Evolutionary conservation across 2,113 vertebrate genomes (phyloP).

Genomic region (Emydocephalus ijimae): DNA sequence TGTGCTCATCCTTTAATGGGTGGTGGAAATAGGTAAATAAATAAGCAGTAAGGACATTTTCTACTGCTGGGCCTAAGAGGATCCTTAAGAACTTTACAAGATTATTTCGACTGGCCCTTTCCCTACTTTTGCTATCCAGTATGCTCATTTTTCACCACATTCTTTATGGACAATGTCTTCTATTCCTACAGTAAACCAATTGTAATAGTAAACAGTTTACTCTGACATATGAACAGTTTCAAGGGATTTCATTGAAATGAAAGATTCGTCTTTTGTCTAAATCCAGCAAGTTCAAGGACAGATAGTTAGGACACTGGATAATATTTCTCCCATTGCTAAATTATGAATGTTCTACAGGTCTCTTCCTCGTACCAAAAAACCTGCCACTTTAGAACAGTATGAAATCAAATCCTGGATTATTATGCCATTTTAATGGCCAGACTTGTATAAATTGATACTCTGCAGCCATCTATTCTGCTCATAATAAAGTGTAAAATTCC

Average conservation of each 20-base stretch:
- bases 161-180: background rate
- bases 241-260: background rate
- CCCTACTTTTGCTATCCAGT: background rate
- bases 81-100: background rate
- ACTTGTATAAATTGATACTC: constrained; percentile 58
- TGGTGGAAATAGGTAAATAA: background rate
- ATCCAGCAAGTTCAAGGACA: background rate
- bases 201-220: background rate
- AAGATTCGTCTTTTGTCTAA: background rate
- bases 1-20: background rate
- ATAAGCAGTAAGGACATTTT: background rate
- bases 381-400: constrained; percentile 42
- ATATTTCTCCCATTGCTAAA: constrained; percentile 42
- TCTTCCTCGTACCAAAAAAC: constrained; percentile 54
- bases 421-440: constrained; percentile 59
- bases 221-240: background rate
- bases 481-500: constrained; percentile 64
- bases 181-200: background rate
- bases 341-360: constrained; percentile 58
- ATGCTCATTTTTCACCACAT: background rate
- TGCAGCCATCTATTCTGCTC: constrained; percentile 54
- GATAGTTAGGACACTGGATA: constrained; percentile 23
- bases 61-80: background rate
- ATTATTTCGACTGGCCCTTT: background rate
- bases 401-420: constrained; percentile 54